Evolutionary conservation across 1,140 invertebrate genomes (phyloP), one percentile per base, ranked within the genome.

Genomic region (Euglossa dilemma): DNA sequence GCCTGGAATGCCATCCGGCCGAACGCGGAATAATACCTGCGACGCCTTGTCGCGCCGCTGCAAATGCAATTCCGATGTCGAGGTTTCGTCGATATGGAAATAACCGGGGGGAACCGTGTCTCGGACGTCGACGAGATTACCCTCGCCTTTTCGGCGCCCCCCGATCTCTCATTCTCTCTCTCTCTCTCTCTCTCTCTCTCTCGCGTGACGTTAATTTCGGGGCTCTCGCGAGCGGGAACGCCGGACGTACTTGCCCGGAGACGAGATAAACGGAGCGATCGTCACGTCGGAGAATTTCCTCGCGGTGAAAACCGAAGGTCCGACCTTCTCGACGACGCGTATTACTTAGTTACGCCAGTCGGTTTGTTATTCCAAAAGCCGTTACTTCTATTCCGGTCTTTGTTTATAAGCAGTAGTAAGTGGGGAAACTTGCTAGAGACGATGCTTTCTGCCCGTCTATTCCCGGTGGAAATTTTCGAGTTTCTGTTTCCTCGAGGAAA

Each of bases 31-130:
- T 81, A 81, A 81, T 81, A 75, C 45, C 63, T 20, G 45, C 61
- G 59, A 43, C 12, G 5, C 28, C 45, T 16, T 16, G 50, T 61
- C 47, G 36, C 45, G 9, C n/a, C 6, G 80, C 52, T 54, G 80
- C 64, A 72, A 87, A 77, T 75, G 85, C 70, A 83, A 87, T 69
- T 82, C 57, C 63, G 50, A 80, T 75, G 85, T 76, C 23, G 56
- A n/a, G 80, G 63, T 69, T 82, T 56, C 78, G 63, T 7, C 57
- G 63, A 59, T 25, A 56, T 64, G 67, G 69, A 69, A 71, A 72
- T 50, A 25, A 57, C 47, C 20, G 54, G 20, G 28, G 57, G 80
- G 45, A 25, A 14, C 12, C 0, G 0, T 14, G 50, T 50, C 14
- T 50, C 14, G 11, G 50, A 36, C 36, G 36, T 36, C 14, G 50